Conservation (phyloP, 2,888 invertebrate genomes). For the Tryphoninae sp. region DNA sequence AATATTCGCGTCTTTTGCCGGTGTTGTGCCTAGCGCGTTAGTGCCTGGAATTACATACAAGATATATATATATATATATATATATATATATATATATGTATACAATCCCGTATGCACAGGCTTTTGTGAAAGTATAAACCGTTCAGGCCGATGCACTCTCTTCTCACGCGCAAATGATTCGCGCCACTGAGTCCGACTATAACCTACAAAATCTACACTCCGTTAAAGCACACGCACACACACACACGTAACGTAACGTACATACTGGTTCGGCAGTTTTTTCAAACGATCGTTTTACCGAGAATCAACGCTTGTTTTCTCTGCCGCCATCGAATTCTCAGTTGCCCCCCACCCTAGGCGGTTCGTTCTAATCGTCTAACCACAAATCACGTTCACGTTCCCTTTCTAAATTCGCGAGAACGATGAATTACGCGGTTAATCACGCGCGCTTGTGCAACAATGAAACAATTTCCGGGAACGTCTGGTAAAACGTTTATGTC, state of each 20-base stretch:
- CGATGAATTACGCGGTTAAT: constrained; percentile 58
- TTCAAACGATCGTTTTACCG: constrained; percentile 53
- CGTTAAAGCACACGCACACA: not conserved
- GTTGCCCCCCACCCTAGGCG: not conserved
- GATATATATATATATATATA: not conserved
- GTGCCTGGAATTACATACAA: not conserved
- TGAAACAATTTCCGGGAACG: constrained; percentile 56
- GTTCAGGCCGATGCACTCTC: constrained; percentile 12
- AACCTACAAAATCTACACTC: constrained; percentile 19
- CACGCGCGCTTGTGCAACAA: constrained; percentile 51
- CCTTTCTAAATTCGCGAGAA: constrained; percentile 50
- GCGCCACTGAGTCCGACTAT: constrained; percentile 14
- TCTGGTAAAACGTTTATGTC: not conserved
- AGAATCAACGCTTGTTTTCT: constrained; percentile 59
- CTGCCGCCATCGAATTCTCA: constrained; percentile 49
- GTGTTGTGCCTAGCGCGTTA: not conserved
- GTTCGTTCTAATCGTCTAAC: not conserved
- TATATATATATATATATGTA: not conserved
- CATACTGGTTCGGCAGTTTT: constrained; percentile 40
- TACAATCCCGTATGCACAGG: not conserved
- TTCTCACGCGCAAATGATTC: not conserved
- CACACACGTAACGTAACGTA: constrained; percentile 8
- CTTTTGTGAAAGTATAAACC: constrained; percentile 41
- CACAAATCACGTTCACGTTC: constrained; percentile 18
- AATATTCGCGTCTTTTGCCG: not conserved